These are phyloP conservation scores for Prinia subflava DNA, from an alignment of 2,113 vertebrate genomes.

Conservation along the genomic window DNA sequence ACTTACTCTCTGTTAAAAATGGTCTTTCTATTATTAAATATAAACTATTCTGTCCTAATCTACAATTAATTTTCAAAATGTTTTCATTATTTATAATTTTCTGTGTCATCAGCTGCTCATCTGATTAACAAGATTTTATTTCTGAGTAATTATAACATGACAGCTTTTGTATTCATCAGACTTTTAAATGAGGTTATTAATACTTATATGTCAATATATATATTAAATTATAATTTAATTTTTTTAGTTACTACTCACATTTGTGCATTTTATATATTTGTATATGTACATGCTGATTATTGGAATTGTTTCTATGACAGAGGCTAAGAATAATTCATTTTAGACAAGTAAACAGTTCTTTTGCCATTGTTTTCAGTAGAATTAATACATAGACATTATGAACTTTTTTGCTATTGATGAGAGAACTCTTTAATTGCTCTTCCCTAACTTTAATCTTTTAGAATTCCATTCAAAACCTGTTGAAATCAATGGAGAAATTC, in stretches of 20 bases:
- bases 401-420: not conserved
- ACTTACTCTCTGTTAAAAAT: slow-evolving; percentile 27
- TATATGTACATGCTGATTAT: not conserved
- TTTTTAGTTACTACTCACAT: slow-evolving; percentile 39
- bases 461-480: not conserved
- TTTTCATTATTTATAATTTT: slow-evolving; percentile 69
- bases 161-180: slow-evolving; percentile 58
- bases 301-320: not conserved
- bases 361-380: not conserved
- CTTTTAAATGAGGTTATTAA: slow-evolving; percentile 65
- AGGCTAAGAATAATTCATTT: not conserved
- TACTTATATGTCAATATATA: slow-evolving; percentile 46
- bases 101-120: slow-evolving; percentile 45
- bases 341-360: not conserved
- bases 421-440: not conserved
- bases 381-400: not conserved
- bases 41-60: slow-evolving; percentile 44
- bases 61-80: slow-evolving; percentile 51
- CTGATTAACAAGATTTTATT: slow-evolving; percentile 54
- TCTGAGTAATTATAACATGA: slow-evolving; percentile 40
- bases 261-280: slow-evolving; percentile 20
- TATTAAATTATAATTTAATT: slow-evolving; percentile 48
- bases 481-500: not conserved
- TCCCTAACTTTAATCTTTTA: not conserved
- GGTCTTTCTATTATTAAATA: slow-evolving; percentile 9